Evolutionary conservation across 2,888 invertebrate genomes (phyloP).

Genomic region (Acleris cristana): DNA sequence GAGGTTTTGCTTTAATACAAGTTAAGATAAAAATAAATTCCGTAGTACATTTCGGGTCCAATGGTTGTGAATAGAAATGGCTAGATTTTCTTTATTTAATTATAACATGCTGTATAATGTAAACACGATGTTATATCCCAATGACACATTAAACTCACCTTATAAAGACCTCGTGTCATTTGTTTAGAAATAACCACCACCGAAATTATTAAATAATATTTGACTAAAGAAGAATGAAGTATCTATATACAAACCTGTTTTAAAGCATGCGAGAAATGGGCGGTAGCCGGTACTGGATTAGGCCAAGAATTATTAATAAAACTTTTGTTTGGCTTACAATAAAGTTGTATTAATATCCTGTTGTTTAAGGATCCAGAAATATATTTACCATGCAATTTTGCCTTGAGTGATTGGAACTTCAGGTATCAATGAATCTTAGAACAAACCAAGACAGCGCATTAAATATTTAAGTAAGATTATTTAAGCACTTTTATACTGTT

Average conservation of each 20-base stretch:
- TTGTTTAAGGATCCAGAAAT: background rate
- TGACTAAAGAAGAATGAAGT: slow-evolving; percentile 12
- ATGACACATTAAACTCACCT: too few relatives aligned
- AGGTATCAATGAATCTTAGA: background rate
- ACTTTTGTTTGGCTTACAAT: slow-evolving; percentile 1
- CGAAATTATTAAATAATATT: background rate
- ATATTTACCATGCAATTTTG: background rate
- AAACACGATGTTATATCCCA: too few relatives aligned
- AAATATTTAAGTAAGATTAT: too few relatives aligned
- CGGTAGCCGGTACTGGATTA: slow-evolving; percentile 23
- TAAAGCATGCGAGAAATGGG: slow-evolving; percentile 66
- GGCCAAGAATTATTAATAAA: slow-evolving; percentile 3
- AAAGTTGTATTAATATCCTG: background rate
- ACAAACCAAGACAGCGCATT: background rate
- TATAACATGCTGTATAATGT: too few relatives aligned
- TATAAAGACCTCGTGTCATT: slow-evolving; percentile 1
- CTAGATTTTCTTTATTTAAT: too few relatives aligned
- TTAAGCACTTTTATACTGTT: too few relatives aligned
- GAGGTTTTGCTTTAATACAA: background rate
- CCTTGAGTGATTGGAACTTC: background rate
- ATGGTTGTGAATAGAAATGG: too few relatives aligned
- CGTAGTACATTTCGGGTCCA: too few relatives aligned
- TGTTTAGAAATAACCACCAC: slow-evolving; percentile 10
- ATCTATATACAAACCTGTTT: slow-evolving; percentile 32
- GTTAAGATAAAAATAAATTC: too few relatives aligned